These are phyloP conservation scores for Odocoileus virginianus DNA, from an alignment of 2,113 vertebrate species.

Conservation along the genomic window DNA sequence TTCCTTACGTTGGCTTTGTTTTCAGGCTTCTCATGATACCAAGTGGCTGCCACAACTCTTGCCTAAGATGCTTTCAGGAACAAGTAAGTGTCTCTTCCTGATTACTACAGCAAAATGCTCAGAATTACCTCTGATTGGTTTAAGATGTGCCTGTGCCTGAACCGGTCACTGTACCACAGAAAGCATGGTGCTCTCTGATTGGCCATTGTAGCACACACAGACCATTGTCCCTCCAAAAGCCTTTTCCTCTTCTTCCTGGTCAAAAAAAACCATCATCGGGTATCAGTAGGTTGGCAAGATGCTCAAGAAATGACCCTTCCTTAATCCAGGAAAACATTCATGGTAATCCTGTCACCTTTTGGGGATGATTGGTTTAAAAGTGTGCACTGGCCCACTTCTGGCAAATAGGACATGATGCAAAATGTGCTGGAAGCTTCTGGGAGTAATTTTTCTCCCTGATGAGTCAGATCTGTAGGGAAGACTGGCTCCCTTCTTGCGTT, in stretches of 20 bases:
- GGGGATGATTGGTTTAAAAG: background rate
- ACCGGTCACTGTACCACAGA: background rate
- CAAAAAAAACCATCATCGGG: background rate
- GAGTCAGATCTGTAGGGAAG: background rate
- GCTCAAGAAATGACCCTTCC: background rate
- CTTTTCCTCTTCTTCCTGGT: background rate
- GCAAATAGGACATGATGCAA: background rate
- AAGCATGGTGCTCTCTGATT: background rate
- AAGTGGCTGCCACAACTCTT: background rate
- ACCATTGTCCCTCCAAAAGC: background rate
- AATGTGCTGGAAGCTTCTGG: background rate
- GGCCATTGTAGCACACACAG: background rate
- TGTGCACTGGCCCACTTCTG: background rate
- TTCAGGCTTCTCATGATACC: background rate
- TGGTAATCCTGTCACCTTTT: background rate
- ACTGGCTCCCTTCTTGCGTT: background rate
- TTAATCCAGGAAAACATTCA: background rate
- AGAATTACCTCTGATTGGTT: background rate
- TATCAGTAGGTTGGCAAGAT: background rate
- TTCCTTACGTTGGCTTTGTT: background rate
- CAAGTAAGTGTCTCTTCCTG: background rate
- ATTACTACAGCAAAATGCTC: background rate
- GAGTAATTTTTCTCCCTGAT: background rate
- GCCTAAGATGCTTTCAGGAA: background rate
- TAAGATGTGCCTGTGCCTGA: background rate